These are phyloP conservation scores for Stenchaetothrips biformis DNA, from an alignment of 2,888 invertebrate species.

Conservation along the genomic window DNA sequence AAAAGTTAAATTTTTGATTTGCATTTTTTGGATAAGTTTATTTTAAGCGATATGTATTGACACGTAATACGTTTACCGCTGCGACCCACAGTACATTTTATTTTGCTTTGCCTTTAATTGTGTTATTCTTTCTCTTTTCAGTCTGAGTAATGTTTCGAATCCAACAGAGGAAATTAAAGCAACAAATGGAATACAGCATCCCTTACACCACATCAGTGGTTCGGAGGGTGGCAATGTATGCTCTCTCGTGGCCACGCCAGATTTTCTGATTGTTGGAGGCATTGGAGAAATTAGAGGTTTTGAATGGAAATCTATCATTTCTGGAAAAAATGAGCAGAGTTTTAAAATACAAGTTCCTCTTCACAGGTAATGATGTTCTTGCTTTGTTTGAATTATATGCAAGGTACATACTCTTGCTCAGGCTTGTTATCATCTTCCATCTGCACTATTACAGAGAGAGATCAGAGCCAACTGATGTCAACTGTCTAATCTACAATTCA, in stretches of 20 bases:
- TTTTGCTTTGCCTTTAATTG: neutral
- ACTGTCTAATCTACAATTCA: constrained; percentile 55
- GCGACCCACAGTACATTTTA: too few species aligned
- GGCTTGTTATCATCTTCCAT: constrained; percentile 29
- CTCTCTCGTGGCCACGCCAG: constrained; percentile 60
- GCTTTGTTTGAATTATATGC: constrained; percentile 13
- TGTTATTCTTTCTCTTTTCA: constrained; percentile 44
- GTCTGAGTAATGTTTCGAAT: constrained; percentile 58
- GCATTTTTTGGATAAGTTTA: constrained; percentile 25
- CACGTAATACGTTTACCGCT: too few species aligned
- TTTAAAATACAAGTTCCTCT: constrained; percentile 57
- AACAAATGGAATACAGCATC: constrained; percentile 57
- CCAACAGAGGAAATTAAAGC: constrained; percentile 54
- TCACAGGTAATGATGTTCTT: constrained; percentile 43
- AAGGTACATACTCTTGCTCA: too few species aligned
- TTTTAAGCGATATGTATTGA: constrained; percentile 28
- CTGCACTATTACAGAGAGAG: constrained; percentile 50
- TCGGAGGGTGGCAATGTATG: constrained; percentile 62
- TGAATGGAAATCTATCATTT: constrained; percentile 59
- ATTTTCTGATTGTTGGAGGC: constrained; percentile 68
- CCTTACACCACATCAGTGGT: constrained; percentile 53
- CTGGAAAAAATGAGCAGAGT: constrained; percentile 53
- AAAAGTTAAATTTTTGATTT: too few species aligned
- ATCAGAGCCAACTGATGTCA: constrained; percentile 72
- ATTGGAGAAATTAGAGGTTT: constrained; percentile 71